A percentile compares a stretch with the other conserved stretches of the same genome.
These are phyloP conservation scores for Triplophysa rosa DNA, from an alignment of 2,113 vertebrate species.

Conservation along the genomic window DNA sequence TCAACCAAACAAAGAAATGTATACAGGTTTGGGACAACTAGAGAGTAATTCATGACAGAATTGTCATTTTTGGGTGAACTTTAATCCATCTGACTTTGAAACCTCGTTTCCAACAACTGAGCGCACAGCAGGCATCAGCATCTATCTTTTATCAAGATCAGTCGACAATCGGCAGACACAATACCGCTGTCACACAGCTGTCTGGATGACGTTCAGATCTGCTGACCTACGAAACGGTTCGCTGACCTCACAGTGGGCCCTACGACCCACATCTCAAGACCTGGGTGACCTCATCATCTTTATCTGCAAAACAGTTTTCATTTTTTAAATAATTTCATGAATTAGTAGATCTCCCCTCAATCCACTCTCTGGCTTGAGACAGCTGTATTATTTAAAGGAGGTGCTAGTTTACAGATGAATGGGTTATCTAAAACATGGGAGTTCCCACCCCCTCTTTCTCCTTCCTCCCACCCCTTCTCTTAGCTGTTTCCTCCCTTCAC, in stretches of 20 bases:
- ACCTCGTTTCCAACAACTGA: constrained; percentile 15
- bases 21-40: no score
- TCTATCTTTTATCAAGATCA: constrained; percentile 32
- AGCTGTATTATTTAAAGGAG: constrained; percentile 4
- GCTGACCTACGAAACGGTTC: constrained; percentile 16
- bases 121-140: not conserved
- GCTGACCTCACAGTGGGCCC: constrained; percentile 4
- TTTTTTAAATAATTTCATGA: not conserved
- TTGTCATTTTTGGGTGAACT: no score
- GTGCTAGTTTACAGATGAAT: constrained; percentile 42
- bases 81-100: not conserved
- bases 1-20: no score
- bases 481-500: constrained; percentile 39
- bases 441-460: constrained; percentile 46
- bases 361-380: not conserved
- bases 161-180: constrained; percentile 34
- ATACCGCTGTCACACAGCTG: constrained; percentile 23
- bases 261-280: not conserved
- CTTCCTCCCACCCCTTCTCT: constrained; percentile 45
- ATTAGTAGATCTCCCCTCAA: not conserved
- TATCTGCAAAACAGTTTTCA: constrained; percentile 10
- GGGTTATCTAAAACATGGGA: constrained; percentile 26
- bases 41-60: no score
- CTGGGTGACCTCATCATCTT: constrained; percentile 11
- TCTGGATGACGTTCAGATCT: constrained; percentile 21